phyloP scores from a whole-genome alignment of 2,888 invertebrate genomes.

The Achlya flavicornis region DNA sequence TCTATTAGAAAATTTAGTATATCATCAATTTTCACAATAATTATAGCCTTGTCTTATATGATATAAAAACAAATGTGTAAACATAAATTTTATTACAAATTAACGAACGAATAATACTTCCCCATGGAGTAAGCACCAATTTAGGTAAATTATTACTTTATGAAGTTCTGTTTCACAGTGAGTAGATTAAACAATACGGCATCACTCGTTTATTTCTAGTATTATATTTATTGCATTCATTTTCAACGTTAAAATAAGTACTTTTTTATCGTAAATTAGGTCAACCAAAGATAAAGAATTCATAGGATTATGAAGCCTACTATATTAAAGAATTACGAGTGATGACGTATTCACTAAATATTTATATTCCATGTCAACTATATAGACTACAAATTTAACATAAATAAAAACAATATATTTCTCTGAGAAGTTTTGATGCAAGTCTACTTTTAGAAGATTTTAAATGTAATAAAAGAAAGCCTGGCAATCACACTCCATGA shows the following conservation, averaged over 20 bases:
- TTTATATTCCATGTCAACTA: slow-evolving; percentile 3
- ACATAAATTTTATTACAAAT: slow-evolving; percentile 65
- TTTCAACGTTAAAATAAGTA: neutral
- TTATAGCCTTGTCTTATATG: slow-evolving; percentile 59
- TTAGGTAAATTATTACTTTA: slow-evolving; percentile 24
- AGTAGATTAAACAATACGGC: slow-evolving; percentile 1
- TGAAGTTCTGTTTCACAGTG: slow-evolving; percentile 19
- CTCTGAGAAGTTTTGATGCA: slow-evolving; percentile 13
- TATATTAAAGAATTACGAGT: neutral
- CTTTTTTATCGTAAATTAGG: neutral
- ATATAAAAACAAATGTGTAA: slow-evolving; percentile 65
- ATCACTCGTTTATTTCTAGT: slow-evolving; percentile 34
- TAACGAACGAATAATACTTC: slow-evolving; percentile 69
- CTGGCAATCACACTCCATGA: slow-evolving; percentile 54
- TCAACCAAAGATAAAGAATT: too few relatives aligned
- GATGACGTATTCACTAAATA: neutral
- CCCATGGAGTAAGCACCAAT: slow-evolving; percentile 64
- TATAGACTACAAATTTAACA: neutral
- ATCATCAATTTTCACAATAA: slow-evolving; percentile 71
- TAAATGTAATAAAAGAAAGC: slow-evolving; percentile 58
- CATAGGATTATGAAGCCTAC: neutral
- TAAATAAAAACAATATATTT: slow-evolving; percentile 3
- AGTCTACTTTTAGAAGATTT: slow-evolving; percentile 34
- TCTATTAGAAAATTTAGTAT: slow-evolving; percentile 79
- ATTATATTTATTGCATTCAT: neutral